Conservation (phyloP, 1,140 invertebrate species). For the Stegodyphus dumicola region DNA sequence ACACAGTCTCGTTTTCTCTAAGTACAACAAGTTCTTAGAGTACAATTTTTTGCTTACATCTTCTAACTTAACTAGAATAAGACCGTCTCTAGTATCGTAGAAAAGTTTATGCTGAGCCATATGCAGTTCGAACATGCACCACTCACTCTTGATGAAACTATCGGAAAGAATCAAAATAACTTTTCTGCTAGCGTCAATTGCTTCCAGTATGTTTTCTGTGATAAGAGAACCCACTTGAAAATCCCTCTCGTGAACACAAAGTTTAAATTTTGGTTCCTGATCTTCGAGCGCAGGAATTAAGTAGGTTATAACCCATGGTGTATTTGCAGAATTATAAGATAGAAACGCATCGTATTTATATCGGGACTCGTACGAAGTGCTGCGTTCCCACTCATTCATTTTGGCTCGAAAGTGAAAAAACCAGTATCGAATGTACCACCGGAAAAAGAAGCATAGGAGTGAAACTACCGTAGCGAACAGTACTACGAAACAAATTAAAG, state of each 20-base stretch:
- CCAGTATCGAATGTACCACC: slow-evolving; percentile 72
- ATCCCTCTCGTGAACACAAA: slow-evolving; percentile 77
- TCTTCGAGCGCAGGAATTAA: slow-evolving; percentile 73
- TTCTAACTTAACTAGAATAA: slow-evolving; percentile 74
- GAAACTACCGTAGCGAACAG: slow-evolving; percentile 66
- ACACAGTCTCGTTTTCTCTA: slow-evolving; percentile 75
- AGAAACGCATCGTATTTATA: slow-evolving; percentile 77
- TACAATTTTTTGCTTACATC: slow-evolving; percentile 71
- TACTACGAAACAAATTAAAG: slow-evolving; percentile 67
- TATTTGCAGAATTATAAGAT: slow-evolving; percentile 75
- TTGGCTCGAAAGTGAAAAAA: slow-evolving; percentile 71
- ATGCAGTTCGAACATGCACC: slow-evolving; percentile 83
- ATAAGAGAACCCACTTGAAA: slow-evolving; percentile 75
- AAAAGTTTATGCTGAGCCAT: slow-evolving; percentile 70
- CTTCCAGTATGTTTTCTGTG: slow-evolving; percentile 73
- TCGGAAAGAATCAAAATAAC: slow-evolving; percentile 76
- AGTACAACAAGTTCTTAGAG: slow-evolving; percentile 73
- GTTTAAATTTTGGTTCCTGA: slow-evolving; percentile 71
- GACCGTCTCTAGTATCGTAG: slow-evolving; percentile 70
- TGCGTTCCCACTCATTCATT: slow-evolving; percentile 33
- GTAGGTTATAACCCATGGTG: slow-evolving; percentile 72
- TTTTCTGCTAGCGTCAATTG: slow-evolving; percentile 74
- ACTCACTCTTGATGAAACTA: slow-evolving; percentile 75
- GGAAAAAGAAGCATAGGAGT: slow-evolving; percentile 65
- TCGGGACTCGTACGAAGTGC: slow-evolving; percentile 33